These are phyloP conservation scores for Lophius piscatorius DNA, from an alignment of 2,113 vertebrate genomes.

Conservation along the genomic window DNA sequence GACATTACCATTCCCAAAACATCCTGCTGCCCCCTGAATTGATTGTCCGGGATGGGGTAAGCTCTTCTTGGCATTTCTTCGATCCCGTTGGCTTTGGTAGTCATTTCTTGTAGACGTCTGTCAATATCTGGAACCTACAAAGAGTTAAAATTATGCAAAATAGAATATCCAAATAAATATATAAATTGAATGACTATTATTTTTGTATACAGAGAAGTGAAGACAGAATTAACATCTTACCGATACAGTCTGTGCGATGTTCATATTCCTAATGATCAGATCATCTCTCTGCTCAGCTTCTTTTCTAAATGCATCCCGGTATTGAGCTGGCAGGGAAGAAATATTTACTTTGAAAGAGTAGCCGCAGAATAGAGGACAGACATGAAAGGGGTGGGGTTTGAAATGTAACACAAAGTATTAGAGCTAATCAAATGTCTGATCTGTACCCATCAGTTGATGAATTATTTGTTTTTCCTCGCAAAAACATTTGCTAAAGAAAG, in stretches of 20 bases:
- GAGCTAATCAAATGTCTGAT: too few species aligned
- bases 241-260: slow-evolving; percentile 57
- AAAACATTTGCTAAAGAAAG: neutral
- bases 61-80: slow-evolving; percentile 78
- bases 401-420: too few species aligned
- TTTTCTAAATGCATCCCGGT: slow-evolving; percentile 74
- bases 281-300: slow-evolving; percentile 73
- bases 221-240: slow-evolving; percentile 68
- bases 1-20: slow-evolving; percentile 89
- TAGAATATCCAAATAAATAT: neutral
- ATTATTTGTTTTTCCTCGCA: too few species aligned
- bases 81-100: slow-evolving; percentile 69
- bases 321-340: slow-evolving; percentile 56
- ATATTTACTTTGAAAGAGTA: neutral
- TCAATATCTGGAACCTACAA: slow-evolving; percentile 80
- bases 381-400: too few species aligned
- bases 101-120: slow-evolving; percentile 74
- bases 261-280: slow-evolving; percentile 74
- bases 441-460: too few species aligned
- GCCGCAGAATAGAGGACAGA: too few species aligned
- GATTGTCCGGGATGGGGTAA: slow-evolving; percentile 81
- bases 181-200: too few species aligned
- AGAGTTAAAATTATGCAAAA: neutral
- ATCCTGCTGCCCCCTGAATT: slow-evolving; percentile 80
- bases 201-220: too few species aligned